These are phyloP conservation scores for Drosophila malerkotliana DNA, from an alignment of 1,140 invertebrate genomes.

Conservation along the genomic window DNA sequence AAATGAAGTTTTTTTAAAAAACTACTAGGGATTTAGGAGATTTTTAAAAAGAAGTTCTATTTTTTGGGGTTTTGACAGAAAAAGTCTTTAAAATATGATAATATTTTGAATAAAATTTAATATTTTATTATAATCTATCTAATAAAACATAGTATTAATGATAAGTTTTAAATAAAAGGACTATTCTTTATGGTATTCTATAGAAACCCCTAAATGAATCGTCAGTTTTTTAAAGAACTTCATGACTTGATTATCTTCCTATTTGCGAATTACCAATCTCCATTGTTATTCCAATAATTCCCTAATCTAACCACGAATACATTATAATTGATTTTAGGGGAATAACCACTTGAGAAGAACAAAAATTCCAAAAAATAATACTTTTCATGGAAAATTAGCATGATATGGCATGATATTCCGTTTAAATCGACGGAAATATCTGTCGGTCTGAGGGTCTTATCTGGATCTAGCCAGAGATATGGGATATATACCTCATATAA, in stretches of 20 bases:
- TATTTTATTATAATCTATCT: no score
- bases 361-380: neutral
- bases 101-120: no score
- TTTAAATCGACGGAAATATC: conserved; percentile 7
- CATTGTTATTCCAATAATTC: neutral
- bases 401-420: neutral
- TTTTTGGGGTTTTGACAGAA: neutral
- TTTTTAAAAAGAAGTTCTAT: no score
- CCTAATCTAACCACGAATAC: neutral
- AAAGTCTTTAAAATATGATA: neutral
- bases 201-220: no score
- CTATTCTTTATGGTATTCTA: no score
- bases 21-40: neutral
- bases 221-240: no score
- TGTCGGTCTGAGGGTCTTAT: conserved; percentile 5
- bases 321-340: neutral
- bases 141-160: no score
- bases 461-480: neutral
- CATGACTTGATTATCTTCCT: neutral
- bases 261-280: neutral
- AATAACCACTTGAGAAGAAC: neutral
- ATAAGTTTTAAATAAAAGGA: no score
- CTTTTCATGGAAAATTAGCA: neutral
- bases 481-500: conserved; percentile 3
- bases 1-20: neutral